phyloP scores from a whole-genome alignment of 2,888 invertebrate genomes.

The Bombyx huttoni region DNA sequence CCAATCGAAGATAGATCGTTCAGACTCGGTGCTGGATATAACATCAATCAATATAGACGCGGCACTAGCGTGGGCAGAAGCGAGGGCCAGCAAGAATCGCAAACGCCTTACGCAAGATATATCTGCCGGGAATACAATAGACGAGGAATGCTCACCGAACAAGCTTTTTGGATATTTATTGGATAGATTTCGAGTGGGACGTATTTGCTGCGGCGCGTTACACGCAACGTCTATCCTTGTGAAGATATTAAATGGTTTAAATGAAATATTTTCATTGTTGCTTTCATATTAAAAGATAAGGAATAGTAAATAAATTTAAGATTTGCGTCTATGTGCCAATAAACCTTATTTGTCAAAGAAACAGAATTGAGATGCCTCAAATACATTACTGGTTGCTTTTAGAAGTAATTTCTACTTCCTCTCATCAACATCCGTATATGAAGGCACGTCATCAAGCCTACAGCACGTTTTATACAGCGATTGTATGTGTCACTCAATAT shows the following conservation, averaged over 20 bases:
- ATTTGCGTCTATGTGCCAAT: too few species aligned
- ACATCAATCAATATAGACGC: constrained; percentile 45
- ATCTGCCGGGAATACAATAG: constrained; percentile 64
- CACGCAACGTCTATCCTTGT: constrained; percentile 31
- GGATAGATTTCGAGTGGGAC: constrained; percentile 68
- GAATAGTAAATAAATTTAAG: not conserved
- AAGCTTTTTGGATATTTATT: constrained; percentile 72
- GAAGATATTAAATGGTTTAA: constrained; percentile 18
- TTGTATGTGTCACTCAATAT: too few species aligned
- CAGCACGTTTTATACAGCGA: too few species aligned
- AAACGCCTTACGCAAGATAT: constrained; percentile 64
- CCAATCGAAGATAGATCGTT: constrained; percentile 34
- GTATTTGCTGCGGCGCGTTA: constrained; percentile 47
- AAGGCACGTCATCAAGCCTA: too few species aligned
- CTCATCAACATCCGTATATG: too few species aligned
- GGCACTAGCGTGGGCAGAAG: constrained; percentile 48
- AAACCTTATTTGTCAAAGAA: too few species aligned
- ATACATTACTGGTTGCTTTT: too few species aligned
- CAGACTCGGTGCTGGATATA: constrained; percentile 49
- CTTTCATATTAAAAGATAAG: not conserved
- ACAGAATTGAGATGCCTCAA: too few species aligned
- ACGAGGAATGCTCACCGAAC: constrained; percentile 60
- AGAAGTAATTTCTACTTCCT: too few species aligned
- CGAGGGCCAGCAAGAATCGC: constrained; percentile 48
- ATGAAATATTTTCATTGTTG: not conserved